Base-by-base conservation (phyloP, 2,888 invertebrate species). In the Synergus laeviventris region DNA sequence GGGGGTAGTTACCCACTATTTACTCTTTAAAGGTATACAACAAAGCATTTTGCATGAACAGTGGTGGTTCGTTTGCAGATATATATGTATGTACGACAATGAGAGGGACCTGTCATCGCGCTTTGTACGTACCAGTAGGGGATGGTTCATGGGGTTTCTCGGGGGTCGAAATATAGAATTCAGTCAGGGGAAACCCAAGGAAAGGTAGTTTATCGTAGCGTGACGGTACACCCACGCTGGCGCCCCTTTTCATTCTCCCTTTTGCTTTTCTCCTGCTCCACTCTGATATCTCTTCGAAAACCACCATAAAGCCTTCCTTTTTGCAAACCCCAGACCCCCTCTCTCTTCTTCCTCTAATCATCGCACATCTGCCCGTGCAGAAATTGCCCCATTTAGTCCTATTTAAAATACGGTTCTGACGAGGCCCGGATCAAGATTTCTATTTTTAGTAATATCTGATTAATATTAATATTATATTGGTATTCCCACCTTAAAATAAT, bases 141-240 rank as follows among this genome's bases (percentile, higher is more conserved):
- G 84, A 84, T 81, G 85, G 85, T 84, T 82, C 81, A 81, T 79
- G 81, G 84, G 78, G 77, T 77, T 77, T 73, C 75, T 75, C 76
- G 76, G 82, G 83, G 77, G 76, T 73, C 73, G 75, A 82, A 78
- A 82, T 9, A n/a, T 14, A 21, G 45, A 66, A 66, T 66, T 24
- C 45, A 31, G 49, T 12, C 49, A 49, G 49, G 82, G 80, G 60
- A 64, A 74, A 60, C 60, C 49, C 21, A 76, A 70, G 18, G 75
- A n/a, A 59, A 74, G 76, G 76, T 81, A 82, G 84, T 86, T 87
- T 88, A 86, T 85, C 83, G 82, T 84, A 83, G 84, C 86, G 84
- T 86, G 86, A 86, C 85, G 84, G 82, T 83, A 86, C 88, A 86
- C 87, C 86, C 87, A 86, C 87, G 86, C 87, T 83, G 81, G 78